These are phyloP conservation scores for Iselma pallidipennis DNA, from an alignment of 2,888 invertebrate species.

Conservation along the genomic window DNA sequence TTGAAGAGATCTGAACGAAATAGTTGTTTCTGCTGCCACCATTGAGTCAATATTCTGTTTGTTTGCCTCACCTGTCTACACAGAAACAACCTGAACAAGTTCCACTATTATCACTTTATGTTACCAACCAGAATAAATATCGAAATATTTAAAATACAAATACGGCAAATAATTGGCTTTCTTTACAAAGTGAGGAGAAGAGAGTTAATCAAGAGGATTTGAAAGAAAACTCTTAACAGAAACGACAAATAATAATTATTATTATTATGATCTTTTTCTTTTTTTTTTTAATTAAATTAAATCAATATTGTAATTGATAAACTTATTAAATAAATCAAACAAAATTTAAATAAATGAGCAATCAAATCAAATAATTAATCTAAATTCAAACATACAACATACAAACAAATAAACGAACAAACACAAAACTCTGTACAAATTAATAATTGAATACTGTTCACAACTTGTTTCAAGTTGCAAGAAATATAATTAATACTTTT, in stretches of 20 bases:
- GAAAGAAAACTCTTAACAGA: neutral
- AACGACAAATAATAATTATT: neutral
- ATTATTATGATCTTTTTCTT: neutral
- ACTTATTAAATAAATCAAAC: neutral
- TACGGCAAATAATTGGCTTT: no score
- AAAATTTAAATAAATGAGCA: neutral
- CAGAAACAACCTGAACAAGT: no score
- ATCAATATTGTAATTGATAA: neutral
- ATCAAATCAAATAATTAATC: neutral
- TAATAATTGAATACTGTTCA: neutral
- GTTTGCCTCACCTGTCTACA: conserved; percentile 37
- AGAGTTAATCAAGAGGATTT: neutral
- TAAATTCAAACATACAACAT: neutral
- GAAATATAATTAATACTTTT: neutral
- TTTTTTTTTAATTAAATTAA: neutral
- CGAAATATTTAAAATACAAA: no score
- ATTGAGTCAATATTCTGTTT: no score
- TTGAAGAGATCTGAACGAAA: no score
- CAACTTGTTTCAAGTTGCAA: neutral
- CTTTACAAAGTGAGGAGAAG: no score
- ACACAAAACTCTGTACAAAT: neutral
- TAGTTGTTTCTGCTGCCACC: no score
- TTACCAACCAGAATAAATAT: no score
- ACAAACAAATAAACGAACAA: neutral
- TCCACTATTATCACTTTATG: no score